phyloP scores from a whole-genome alignment of 30 jellyfish, hydroid and myxozoan species.

The Hydra vulgaris region DNA sequence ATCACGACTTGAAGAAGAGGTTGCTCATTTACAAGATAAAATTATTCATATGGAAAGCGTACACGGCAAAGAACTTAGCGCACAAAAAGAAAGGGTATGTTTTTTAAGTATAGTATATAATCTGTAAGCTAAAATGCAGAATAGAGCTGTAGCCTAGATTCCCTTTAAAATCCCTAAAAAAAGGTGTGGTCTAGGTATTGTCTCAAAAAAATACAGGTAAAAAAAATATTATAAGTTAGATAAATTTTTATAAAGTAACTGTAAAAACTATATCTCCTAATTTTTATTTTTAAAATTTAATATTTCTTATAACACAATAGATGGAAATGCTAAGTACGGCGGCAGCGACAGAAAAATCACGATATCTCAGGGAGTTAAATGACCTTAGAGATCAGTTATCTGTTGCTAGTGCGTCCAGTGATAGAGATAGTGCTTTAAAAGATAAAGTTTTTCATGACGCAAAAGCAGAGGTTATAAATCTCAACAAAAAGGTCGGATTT shows the following conservation, averaged over 20 bases:
- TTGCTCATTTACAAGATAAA: conserved; percentile 44
- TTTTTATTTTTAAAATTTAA: no score
- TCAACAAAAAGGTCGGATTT: conserved; percentile 66
- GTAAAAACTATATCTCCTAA: no score
- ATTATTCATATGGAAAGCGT: conserved; percentile 59
- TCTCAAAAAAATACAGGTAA: no score
- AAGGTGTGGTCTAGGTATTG: no score
- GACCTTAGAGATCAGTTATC: conserved; percentile 71
- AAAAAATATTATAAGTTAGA: no score
- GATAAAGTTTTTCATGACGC: conserved; percentile 94
- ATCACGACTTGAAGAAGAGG: conserved; percentile 48
- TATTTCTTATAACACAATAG: no score
- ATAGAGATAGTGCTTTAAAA: conserved; percentile 83
- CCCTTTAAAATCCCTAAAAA: no score
- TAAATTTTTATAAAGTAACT: no score
- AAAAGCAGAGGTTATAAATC: conserved; percentile 91
- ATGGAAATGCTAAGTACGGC: conserved; percentile 64
- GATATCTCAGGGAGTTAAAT: conserved; percentile 68
- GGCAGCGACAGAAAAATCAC: conserved; percentile 81
- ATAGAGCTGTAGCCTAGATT: no score
- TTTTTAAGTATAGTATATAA: background rate
- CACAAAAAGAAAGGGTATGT: conserved; percentile 76
- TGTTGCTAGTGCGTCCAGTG: conserved; percentile 91
- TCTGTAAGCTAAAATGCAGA: no score
- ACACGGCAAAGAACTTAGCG: conserved; percentile 55